These are phyloP conservation scores for Pseudopipra pipra DNA, from an alignment of 2,113 vertebrate genomes.

Conservation along the genomic window DNA sequence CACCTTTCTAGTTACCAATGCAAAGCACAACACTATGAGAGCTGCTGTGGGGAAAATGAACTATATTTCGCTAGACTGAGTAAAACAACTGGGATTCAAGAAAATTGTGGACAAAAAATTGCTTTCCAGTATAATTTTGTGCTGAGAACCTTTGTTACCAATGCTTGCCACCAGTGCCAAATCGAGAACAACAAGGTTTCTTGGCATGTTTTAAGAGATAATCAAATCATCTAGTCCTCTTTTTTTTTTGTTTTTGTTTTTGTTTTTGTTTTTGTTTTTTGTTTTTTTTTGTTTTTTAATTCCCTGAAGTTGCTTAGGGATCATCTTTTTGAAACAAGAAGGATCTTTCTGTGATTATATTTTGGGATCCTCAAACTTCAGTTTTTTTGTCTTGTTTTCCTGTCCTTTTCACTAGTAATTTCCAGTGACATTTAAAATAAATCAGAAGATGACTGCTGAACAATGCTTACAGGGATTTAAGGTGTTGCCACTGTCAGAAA, in stretches of 20 bases:
- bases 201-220: not conserved
- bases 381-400: not conserved
- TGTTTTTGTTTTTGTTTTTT: too few species aligned
- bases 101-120: not conserved
- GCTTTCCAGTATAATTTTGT: not conserved
- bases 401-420: not conserved
- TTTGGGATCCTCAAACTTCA: not conserved
- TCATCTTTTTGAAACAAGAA: not conserved
- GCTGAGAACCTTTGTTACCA: not conserved
- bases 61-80: not conserved
- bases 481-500: slow-evolving; percentile 29
- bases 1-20: not conserved
- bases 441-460: not conserved
- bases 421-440: not conserved
- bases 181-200: not conserved
- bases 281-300: not conserved
- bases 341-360: not conserved
- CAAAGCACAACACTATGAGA: not conserved
- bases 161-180: not conserved
- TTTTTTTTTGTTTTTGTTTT: not conserved
- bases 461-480: not conserved
- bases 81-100: not conserved
- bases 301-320: not conserved
- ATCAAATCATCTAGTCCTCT: not conserved
- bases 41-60: not conserved